A percentile compares a stretch with the other conserved stretches of the same genome.
Conservation (phyloP, 2,113 vertebrate genomes). For the Leiothrix lutea region DNA sequence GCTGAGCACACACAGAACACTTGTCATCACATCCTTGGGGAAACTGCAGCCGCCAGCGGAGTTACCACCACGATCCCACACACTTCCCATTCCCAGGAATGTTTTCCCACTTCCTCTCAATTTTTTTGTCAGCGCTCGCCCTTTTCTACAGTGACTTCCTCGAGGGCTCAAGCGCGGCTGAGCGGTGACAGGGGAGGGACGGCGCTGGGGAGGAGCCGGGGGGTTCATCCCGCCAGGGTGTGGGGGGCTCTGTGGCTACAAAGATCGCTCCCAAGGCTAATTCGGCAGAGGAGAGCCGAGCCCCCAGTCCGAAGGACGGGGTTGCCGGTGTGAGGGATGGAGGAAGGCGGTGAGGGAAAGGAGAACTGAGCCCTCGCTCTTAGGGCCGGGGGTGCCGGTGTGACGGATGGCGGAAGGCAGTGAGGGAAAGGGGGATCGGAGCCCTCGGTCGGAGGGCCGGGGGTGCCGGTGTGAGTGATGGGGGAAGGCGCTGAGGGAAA, state of each 20-base stretch:
- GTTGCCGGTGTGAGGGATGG: fast-evolving
- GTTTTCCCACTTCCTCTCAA: neutral
- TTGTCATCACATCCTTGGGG: neutral
- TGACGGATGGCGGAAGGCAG: fast-evolving
- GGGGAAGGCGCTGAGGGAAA: fast-evolving
- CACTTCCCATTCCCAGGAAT: neutral
- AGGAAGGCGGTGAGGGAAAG: fast-evolving
- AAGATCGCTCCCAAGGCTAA: fast-evolving
- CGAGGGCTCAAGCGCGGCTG: too few species aligned
- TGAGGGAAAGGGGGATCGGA: fast-evolving
- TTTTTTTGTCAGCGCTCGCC: neutral
- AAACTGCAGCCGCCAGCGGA: fast-evolving
- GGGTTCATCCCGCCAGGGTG: fast-evolving
- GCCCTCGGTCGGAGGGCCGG: too few species aligned
- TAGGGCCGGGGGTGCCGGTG: too few species aligned
- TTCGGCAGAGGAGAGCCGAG: fast-evolving
- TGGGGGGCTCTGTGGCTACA: fast-evolving
- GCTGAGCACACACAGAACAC: too few species aligned
- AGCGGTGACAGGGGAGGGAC: neutral
- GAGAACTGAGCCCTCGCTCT: neutral
- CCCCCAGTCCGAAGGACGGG: neutral
- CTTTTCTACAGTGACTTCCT: neutral
- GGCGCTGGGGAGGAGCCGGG: too few species aligned
- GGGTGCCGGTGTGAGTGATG: too few species aligned
- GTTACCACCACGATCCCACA: neutral